Evolutionary conservation across 2,113 vertebrate genomes (phyloP).

Genomic region (Oryzias woworae): DNA sequence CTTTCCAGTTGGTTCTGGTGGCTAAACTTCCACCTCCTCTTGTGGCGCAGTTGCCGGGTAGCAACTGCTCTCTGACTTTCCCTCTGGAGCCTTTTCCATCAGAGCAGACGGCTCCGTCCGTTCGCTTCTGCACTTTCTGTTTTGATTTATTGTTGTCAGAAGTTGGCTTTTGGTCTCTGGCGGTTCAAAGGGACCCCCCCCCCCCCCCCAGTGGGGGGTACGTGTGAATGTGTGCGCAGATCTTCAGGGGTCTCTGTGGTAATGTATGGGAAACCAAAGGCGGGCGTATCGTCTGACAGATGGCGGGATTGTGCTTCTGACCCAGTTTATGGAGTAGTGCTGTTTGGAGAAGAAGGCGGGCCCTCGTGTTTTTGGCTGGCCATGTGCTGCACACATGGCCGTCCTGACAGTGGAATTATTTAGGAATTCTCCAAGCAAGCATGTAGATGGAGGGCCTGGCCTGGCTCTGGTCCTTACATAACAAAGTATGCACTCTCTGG

Average conservation of each 20-base stretch:
- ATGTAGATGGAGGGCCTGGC: constrained; percentile 39
- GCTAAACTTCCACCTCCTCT: no score
- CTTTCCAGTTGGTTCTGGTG: no score
- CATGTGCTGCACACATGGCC: constrained; percentile 77
- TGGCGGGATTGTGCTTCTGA: constrained; percentile 68
- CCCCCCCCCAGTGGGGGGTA: constrained; percentile 15
- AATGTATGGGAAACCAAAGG: constrained; percentile 71
- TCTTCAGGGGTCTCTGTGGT: constrained; percentile 39
- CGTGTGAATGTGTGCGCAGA: constrained; percentile 17
- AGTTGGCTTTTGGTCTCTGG: constrained; percentile 32
- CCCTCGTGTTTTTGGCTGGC: constrained; percentile 43
- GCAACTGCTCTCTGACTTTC: no score
- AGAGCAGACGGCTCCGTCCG: not conserved
- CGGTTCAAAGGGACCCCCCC: constrained; percentile 32
- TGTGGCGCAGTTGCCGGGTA: no score
- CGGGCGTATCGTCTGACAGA: constrained; percentile 60
- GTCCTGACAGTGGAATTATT: constrained; percentile 66
- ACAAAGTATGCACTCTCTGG: constrained; percentile 48
- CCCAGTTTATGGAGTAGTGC: constrained; percentile 64
- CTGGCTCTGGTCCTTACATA: constrained; percentile 64
- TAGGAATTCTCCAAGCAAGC: constrained; percentile 68
- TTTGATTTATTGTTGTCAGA: constrained; percentile 59
- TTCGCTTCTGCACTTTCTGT: constrained; percentile 23
- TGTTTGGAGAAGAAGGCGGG: constrained; percentile 15
- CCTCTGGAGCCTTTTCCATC: no score